Percentiles rank a stretch among this genome's conserved stretches.
phyloP scores from a whole-genome alignment of 2,888 invertebrate species.

The Lampropteryx suffumata region DNA sequence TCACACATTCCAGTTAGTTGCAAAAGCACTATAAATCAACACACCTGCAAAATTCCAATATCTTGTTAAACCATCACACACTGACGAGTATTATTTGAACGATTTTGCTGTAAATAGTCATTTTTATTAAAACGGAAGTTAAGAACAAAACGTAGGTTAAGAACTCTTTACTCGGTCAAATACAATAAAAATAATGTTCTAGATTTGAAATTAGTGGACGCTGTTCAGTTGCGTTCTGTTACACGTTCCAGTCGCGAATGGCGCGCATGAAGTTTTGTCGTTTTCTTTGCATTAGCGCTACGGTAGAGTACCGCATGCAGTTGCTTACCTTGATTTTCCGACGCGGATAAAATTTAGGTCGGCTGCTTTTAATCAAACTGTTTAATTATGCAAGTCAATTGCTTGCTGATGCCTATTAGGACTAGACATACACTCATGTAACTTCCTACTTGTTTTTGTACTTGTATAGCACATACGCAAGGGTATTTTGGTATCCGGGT shows the following conservation, averaged over 20 bases:
- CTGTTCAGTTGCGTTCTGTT: slow-evolving; percentile 48
- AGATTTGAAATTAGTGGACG: slow-evolving; percentile 30
- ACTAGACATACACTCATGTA: neutral
- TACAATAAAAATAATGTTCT: slow-evolving; percentile 25
- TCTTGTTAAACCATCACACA: slow-evolving; percentile 56
- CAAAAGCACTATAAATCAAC: slow-evolving; percentile 22
- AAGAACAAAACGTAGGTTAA: slow-evolving; percentile 14
- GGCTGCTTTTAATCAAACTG: slow-evolving; percentile 11
- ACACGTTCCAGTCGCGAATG: slow-evolving; percentile 58
- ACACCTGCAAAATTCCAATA: slow-evolving; percentile 41
- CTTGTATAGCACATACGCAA: too few relatives aligned
- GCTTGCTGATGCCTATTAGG: neutral
- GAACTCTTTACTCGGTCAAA: neutral
- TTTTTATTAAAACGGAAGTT: slow-evolving; percentile 43
- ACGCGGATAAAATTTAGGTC: slow-evolving; percentile 30
- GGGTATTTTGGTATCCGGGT: too few relatives aligned
- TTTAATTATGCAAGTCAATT: slow-evolving; percentile 6
- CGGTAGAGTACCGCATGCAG: slow-evolving; percentile 37
- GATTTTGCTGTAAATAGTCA: slow-evolving; percentile 79
- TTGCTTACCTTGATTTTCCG: slow-evolving; percentile 68
- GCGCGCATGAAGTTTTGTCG: slow-evolving; percentile 25
- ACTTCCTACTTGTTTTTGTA: neutral
- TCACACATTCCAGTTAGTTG: slow-evolving; percentile 10
- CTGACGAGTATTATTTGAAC: slow-evolving; percentile 77
- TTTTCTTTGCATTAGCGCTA: slow-evolving; percentile 48